phyloP scores from a whole-genome alignment of 1,140 invertebrate species.

The Tetragnatha versicolor region DNA sequence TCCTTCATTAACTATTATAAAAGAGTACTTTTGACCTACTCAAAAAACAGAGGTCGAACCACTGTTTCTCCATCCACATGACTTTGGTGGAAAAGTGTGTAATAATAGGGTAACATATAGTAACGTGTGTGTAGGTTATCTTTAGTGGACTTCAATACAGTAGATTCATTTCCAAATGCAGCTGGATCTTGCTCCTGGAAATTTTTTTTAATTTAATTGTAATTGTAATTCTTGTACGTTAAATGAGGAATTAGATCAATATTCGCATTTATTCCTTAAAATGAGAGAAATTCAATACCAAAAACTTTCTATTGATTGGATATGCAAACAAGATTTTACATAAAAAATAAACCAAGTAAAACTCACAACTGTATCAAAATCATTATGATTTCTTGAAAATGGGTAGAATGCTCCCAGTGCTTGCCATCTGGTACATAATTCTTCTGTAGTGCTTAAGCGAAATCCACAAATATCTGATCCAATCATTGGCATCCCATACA shows the following conservation, averaged over 20 bases:
- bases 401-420: constrained; percentile 70
- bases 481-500: constrained; percentile 75
- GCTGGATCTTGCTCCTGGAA: constrained; percentile 63
- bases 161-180: constrained; percentile 69
- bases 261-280: no score
- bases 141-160: constrained; percentile 57
- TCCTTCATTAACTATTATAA: not conserved
- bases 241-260: no score
- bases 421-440: constrained; percentile 81
- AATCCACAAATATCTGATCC: constrained; percentile 66
- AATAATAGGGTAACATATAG: constrained; percentile 67
- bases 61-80: constrained; percentile 60
- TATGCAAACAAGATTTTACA: not conserved
- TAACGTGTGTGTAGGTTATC: constrained; percentile 65
- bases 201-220: no score
- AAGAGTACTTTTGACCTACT: constrained; percentile 70
- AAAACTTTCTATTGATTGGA: not conserved
- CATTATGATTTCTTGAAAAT: constrained; percentile 87
- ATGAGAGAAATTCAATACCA: no score
- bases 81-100: constrained; percentile 65
- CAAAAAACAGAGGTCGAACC: constrained; percentile 75
- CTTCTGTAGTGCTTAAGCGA: constrained; percentile 61
- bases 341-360: not conserved
- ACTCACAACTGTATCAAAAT: constrained; percentile 75
- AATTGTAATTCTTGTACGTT: no score